Conservation (phyloP, 2,797 vertebrate species). For the Vipera ursinii region DNA sequence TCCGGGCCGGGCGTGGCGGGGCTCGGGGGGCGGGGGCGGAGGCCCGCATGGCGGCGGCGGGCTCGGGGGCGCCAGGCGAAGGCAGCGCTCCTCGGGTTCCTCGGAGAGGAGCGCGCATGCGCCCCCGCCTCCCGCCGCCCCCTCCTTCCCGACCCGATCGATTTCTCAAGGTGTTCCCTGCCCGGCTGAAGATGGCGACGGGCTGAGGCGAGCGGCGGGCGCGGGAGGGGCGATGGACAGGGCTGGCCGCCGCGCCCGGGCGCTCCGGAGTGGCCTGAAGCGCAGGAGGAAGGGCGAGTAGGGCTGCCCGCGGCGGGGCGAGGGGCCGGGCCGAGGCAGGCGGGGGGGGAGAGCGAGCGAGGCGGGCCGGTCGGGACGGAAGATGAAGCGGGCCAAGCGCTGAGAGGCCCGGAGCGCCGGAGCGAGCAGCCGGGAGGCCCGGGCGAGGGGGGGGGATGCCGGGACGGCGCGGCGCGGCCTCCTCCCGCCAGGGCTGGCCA, state of each 20-base stretch:
- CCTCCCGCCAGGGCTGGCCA: conserved; percentile 6
- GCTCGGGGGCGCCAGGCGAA: neutral
- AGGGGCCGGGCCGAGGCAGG: neutral
- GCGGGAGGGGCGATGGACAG: conserved; percentile 50
- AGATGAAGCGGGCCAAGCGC: neutral
- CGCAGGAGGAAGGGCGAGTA: conserved; percentile 61
- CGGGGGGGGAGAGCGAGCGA: neutral
- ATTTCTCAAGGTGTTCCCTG: conserved; percentile 78
- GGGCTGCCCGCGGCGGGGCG: neutral
- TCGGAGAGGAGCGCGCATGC: conserved; percentile 62
- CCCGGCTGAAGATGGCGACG: conserved; percentile 82
- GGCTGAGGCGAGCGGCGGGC: conserved; percentile 63
- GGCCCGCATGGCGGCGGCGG: neutral
- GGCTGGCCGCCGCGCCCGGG: conserved; percentile 41
- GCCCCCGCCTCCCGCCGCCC: conserved; percentile 61
- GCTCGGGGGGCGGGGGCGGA: neutral
- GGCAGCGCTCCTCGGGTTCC: conserved; percentile 40
- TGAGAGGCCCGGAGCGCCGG: conserved; percentile 1
- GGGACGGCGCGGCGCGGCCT: neutral
- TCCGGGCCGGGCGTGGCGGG: neutral
- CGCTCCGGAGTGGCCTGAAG: conserved; percentile 51
- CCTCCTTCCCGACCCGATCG: conserved; percentile 50
- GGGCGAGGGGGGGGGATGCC: neutral
- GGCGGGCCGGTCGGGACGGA: neutral
- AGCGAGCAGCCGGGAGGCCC: neutral